A percentile compares a stretch with the other conserved stretches of the same genome.
phyloP scores from a whole-genome alignment of 2,888 invertebrate species.

The Fabriciana adippe region DNA sequence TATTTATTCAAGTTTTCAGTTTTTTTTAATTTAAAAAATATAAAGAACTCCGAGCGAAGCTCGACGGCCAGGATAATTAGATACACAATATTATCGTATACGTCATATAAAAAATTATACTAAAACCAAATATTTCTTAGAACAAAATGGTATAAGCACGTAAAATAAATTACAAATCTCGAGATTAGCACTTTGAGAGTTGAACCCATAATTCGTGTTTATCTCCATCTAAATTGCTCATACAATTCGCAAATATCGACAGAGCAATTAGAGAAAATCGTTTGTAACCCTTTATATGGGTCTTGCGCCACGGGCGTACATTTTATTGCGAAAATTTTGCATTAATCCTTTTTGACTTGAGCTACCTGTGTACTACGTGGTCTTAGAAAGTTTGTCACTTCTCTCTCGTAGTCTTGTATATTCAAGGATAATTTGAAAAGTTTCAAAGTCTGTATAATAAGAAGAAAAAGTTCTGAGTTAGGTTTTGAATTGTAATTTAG shows the following conservation, averaged over 20 bases:
- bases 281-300: conserved; percentile 57
- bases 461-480: too few relatives aligned
- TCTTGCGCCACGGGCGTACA: conserved; percentile 62
- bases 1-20: too few relatives aligned
- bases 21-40: too few relatives aligned
- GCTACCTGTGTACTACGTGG: conserved; percentile 66
- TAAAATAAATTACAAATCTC: conserved; percentile 35
- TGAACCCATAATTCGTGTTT: conserved; percentile 57
- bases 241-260: conserved; percentile 60
- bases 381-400: conserved; percentile 53
- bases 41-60: too few relatives aligned
- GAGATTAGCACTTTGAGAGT: conserved; percentile 47
- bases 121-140: not conserved
- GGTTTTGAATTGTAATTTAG: too few relatives aligned
- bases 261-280: conserved; percentile 66
- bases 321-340: conserved; percentile 71
- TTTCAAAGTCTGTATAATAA: conserved; percentile 38
- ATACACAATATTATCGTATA: too few relatives aligned
- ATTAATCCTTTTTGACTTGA: conserved; percentile 62
- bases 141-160: not conserved
- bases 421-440: conserved; percentile 27
- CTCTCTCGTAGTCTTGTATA: conserved; percentile 53
- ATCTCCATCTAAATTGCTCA: conserved; percentile 74
- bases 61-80: too few relatives aligned
- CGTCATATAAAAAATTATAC: too few relatives aligned